Base-by-base conservation (phyloP, 2,888 invertebrate genomes). In the Diplazon laetatorius region DNA sequence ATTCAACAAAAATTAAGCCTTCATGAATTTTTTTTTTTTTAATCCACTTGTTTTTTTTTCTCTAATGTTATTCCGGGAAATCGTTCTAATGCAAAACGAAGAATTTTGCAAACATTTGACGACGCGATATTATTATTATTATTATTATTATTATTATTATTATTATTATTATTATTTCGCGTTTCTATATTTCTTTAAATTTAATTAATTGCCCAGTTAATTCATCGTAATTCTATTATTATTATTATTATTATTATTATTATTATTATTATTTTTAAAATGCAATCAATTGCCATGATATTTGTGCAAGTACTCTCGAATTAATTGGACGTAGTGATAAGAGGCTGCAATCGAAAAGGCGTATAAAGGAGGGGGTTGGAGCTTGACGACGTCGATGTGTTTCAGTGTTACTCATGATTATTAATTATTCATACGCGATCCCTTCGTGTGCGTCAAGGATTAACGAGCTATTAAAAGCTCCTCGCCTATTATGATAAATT, bases 311-410 rank as follows among this genome's bases (percentile, higher is more conserved):
- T n/a, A n/a, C n/a, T n/a, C n/a, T 52, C 12, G 22, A 30, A 30
- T 14, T 55, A 1, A 9, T n/a, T 55, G 9, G 30, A 35, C 25
- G 16, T 14, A 4, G 8, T n/a, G 12, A 30, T 16, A 55, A 30
- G 6, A 6, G 6, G 30, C 30, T 6, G 6, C 30, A 6, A 30
- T 30, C 4, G 2, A 5, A 6, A 6, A 6, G 30, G 30, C 30
- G n/a, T n/a, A n/a, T n/a, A 30, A 6, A 6, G 30, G 30, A 6
- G 30, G 30, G 30, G 30, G 30, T 2, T 6, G 30, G 10, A 44
- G 30, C 20, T 30, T 18, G 22, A n/a, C 63, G 55, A 72, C 72
- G 72, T 72, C 72, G 63, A 30, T 48, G 39, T 42, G 44, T 25
- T n/a, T 48, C 37, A 35, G n/a, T 62, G 9, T 39, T 25, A 16